Conservation (phyloP, 2,888 invertebrate species). For the Acanthosepion pharaonis region DNA sequence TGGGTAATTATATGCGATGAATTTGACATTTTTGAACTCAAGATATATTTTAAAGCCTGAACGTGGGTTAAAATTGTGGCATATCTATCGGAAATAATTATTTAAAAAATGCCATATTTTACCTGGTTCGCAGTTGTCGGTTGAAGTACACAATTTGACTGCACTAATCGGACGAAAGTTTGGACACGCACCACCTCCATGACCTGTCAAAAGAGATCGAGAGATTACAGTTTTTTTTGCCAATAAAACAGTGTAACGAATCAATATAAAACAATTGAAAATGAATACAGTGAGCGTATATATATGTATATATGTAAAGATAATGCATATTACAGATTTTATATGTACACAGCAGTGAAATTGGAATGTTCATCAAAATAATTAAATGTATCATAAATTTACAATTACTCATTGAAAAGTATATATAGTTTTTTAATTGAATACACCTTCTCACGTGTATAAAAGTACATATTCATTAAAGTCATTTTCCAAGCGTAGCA, state of each 20-base stretch:
- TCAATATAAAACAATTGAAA: not conserved
- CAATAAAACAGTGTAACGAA: not conserved
- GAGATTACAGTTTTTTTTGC: not conserved
- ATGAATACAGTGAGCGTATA: not conserved
- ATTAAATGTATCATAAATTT: too few species aligned
- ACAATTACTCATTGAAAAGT: too few species aligned
- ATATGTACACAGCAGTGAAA: too few species aligned
- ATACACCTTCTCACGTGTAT: too few species aligned
- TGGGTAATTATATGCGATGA: not conserved
- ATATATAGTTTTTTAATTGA: too few species aligned
- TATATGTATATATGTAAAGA: not conserved
- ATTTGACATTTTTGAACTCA: not conserved
- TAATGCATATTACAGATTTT: not conserved
- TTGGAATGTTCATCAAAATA: too few species aligned
- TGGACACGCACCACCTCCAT: conserved; percentile 1
- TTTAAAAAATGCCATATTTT: not conserved
- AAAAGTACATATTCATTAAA: too few species aligned
- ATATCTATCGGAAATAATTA: not conserved
- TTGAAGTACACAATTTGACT: not conserved
- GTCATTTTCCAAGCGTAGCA: too few species aligned
- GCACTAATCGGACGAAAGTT: not conserved
- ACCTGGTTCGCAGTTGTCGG: not conserved
- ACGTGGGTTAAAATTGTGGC: not conserved
- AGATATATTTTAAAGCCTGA: not conserved
- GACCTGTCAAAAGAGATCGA: not conserved